Evolutionary conservation across 2,888 invertebrate genomes (phyloP).

Genomic region (Melieria omissa): DNA sequence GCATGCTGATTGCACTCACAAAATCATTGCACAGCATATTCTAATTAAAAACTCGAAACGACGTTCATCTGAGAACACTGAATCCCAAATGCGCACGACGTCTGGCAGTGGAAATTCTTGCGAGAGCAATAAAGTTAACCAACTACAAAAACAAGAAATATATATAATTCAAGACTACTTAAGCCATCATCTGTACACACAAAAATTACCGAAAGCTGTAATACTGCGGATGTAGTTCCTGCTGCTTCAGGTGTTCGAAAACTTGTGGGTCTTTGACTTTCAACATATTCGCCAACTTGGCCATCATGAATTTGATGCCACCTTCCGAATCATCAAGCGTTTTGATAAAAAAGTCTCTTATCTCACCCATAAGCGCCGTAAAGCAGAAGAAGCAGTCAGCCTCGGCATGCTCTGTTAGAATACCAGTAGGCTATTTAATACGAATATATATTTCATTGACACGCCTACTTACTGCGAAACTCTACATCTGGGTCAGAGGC

Average conservation of each 20-base stretch:
- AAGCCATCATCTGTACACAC: not conserved
- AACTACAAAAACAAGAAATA: conserved; percentile 71
- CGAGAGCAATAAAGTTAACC: conserved; percentile 93
- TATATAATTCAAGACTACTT: not conserved
- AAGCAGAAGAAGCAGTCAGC: conserved; percentile 99
- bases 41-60: conserved; percentile 92
- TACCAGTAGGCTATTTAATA: not conserved
- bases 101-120: conserved; percentile 98
- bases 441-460: not conserved
- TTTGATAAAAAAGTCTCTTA: conserved; percentile 96
- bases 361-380: conserved; percentile 97
- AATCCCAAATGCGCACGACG: conserved; percentile 97
- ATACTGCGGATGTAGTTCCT: conserved; percentile 93
- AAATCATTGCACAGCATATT: conserved; percentile 97
- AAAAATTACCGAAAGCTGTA: conserved; percentile 85
- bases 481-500: conserved; percentile 86
- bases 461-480: conserved; percentile 75
- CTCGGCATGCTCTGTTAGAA: conserved; percentile 84
- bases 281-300: conserved; percentile 79
- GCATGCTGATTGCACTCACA: conserved; percentile 73
- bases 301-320: conserved; percentile 93
- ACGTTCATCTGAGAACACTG: conserved; percentile 88
- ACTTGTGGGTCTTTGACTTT: conserved; percentile 81
- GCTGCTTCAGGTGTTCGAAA: conserved; percentile 80
- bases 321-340: conserved; percentile 92